Evolutionary conservation across 2,888 invertebrate species (phyloP).

Genomic region (Serripes groenlandicus): DNA sequence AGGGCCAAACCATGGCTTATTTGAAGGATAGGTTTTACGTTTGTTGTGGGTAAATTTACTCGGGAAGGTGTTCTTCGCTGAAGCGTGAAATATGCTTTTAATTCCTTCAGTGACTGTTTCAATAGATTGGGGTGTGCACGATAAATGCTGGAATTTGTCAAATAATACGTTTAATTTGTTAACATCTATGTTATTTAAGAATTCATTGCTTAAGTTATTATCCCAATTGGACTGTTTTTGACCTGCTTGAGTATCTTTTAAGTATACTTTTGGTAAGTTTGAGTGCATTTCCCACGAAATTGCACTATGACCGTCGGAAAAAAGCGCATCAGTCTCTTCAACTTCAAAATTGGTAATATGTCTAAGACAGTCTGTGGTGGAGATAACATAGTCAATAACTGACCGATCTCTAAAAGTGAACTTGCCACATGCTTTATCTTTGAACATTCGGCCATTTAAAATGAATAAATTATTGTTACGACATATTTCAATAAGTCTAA

Average conservation of each 20-base stretch:
- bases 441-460: conserved; percentile 22
- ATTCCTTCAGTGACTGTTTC: no score
- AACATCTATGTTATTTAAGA: no score
- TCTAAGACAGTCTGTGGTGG: conserved; percentile 6
- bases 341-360: conserved; percentile 23
- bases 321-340: conserved; percentile 26
- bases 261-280: no score
- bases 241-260: no score
- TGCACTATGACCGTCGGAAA: conserved; percentile 28
- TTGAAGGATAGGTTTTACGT: background rate
- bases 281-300: background rate
- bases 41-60: no score
- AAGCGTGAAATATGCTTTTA: no score
- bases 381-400: conserved; percentile 38
- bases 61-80: no score
- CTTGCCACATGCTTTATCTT: conserved; percentile 17
- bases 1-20: conserved; percentile 38
- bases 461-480: conserved; percentile 36
- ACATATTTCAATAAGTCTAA: conserved; percentile 22
- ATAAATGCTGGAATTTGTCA: no score
- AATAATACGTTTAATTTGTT: no score
- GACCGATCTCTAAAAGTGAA: conserved; percentile 29
- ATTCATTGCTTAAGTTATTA: no score
- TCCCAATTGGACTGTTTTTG: no score
- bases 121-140: no score